Conservation (phyloP, 2,888 invertebrate genomes). For the Pristionchus maxplancki region DNA sequence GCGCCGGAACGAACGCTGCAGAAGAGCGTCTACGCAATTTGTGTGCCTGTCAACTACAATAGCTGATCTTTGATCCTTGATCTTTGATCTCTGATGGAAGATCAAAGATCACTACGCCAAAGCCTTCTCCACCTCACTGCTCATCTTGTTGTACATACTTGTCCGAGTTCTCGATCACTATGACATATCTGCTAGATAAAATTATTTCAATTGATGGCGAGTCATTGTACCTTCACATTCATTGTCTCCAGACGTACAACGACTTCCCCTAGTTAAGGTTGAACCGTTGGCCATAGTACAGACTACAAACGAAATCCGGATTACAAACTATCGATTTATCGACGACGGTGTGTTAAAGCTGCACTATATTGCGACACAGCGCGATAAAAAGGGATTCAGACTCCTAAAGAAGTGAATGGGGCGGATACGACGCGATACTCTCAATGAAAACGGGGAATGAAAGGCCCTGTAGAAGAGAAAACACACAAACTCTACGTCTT, state of each 20-base stretch:
- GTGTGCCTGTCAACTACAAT: conserved; percentile 63
- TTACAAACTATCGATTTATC: conserved; percentile 12
- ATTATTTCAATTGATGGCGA: background rate
- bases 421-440: background rate
- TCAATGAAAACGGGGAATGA: conserved; percentile 1
- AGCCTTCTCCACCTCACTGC: background rate
- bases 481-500: background rate
- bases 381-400: background rate
- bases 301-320: too few species aligned
- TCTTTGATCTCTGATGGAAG: background rate
- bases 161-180: too few species aligned
- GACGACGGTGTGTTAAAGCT: background rate
- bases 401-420: conserved; percentile 22
- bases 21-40: conserved; percentile 65
- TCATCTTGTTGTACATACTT: conserved; percentile 33
- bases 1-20: conserved; percentile 49
- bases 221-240: too few species aligned
- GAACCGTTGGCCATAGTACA: too few species aligned
- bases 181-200: conserved; percentile 45
- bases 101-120: conserved; percentile 44
- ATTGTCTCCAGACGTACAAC: too few species aligned
- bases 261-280: too few species aligned
- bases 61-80: conserved; percentile 13
- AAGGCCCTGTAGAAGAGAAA: conserved; percentile 13
- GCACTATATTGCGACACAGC: conserved; percentile 2